Evolutionary conservation across 2,797 vertebrate species (phyloP).

Genomic region (Pterois miles): DNA sequence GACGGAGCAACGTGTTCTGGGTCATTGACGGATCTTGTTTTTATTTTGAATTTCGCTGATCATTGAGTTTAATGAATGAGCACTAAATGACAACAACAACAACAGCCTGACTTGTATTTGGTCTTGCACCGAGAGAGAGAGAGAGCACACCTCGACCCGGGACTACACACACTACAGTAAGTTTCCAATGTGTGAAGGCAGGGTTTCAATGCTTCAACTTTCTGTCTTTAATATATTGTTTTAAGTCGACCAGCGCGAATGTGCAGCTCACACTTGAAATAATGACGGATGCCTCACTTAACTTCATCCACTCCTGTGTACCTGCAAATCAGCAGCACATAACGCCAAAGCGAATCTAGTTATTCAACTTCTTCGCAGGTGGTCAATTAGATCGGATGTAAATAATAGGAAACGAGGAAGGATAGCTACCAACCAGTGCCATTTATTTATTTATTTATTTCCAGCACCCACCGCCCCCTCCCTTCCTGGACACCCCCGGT

Average conservation of each 20-base stretch:
- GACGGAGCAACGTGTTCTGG: slow-evolving; percentile 80
- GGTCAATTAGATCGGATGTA: slow-evolving; percentile 23
- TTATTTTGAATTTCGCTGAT: slow-evolving; percentile 50
- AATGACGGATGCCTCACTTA: slow-evolving; percentile 45
- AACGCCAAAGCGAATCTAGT: slow-evolving; percentile 29
- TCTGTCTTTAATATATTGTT: slow-evolving; percentile 35
- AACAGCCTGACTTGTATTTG: slow-evolving; percentile 49
- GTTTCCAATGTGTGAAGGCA: slow-evolving; percentile 64
- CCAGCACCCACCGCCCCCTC: slow-evolving; percentile 64
- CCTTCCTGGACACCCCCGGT: slow-evolving; percentile 80
- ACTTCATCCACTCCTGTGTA: slow-evolving; percentile 37
- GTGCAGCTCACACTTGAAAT: slow-evolving; percentile 23
- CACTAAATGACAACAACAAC: slow-evolving; percentile 44
- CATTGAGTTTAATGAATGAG: slow-evolving; percentile 44
- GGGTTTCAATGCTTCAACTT: slow-evolving; percentile 59
- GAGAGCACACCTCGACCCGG: slow-evolving; percentile 71
- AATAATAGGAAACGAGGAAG: slow-evolving; percentile 5
- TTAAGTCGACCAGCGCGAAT: too few species aligned
- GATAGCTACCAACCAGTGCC: slow-evolving; percentile 24
- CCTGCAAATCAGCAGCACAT: slow-evolving; percentile 35
- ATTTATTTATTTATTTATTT: slow-evolving; percentile 41
- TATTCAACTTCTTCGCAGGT: slow-evolving; percentile 69
- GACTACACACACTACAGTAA: slow-evolving; percentile 71
- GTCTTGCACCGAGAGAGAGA: slow-evolving; percentile 37
- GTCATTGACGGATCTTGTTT: slow-evolving; percentile 58